Evolutionary conservation across 2,113 vertebrate genomes (phyloP).

Genomic region (Amia ocellicauda): DNA sequence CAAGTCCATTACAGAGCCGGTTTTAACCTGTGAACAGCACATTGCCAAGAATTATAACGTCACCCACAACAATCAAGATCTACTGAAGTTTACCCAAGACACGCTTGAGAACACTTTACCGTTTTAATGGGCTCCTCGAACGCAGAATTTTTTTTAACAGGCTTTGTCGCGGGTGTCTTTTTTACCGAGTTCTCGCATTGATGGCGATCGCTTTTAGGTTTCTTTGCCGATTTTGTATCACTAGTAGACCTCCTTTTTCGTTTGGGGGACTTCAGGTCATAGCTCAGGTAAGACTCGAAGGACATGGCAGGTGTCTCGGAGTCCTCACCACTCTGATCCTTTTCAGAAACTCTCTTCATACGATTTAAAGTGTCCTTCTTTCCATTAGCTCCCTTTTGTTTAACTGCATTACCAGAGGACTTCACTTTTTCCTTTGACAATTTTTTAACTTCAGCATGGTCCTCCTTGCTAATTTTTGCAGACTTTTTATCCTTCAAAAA

Average conservation of each 20-base stretch:
- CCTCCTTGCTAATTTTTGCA: background rate
- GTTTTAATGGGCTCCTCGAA: slow-evolving; percentile 35
- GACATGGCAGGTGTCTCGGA: slow-evolving; percentile 65
- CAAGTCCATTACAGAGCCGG: slow-evolving; percentile 63
- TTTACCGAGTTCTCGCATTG: slow-evolving; percentile 5
- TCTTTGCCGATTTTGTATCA: slow-evolving; percentile 38
- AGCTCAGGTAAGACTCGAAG: slow-evolving; percentile 80
- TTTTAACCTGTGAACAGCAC: slow-evolving; percentile 43
- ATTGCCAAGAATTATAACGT: background rate
- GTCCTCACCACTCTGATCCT: slow-evolving; percentile 28
- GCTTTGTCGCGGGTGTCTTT: slow-evolving; percentile 2
- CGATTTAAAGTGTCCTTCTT: slow-evolving; percentile 22
- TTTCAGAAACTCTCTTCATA: slow-evolving; percentile 16
- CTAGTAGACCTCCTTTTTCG: slow-evolving; percentile 53
- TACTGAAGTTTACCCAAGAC: background rate
- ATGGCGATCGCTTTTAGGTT: slow-evolving; percentile 26
- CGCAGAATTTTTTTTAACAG: background rate
- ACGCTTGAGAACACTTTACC: slow-evolving; percentile 37
- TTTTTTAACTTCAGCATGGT: slow-evolving; percentile 28
- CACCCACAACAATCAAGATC: background rate
- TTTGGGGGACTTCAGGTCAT: slow-evolving; percentile 55
- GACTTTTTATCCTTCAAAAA: background rate
- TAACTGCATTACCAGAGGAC: background rate
- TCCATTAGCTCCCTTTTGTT: slow-evolving; percentile 14
- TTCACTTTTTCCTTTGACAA: background rate